Evolutionary conservation across 2,888 invertebrate species (phyloP), one percentile per base, ranked within the genome.

Genomic region (Lasioglossum pauxillum): DNA sequence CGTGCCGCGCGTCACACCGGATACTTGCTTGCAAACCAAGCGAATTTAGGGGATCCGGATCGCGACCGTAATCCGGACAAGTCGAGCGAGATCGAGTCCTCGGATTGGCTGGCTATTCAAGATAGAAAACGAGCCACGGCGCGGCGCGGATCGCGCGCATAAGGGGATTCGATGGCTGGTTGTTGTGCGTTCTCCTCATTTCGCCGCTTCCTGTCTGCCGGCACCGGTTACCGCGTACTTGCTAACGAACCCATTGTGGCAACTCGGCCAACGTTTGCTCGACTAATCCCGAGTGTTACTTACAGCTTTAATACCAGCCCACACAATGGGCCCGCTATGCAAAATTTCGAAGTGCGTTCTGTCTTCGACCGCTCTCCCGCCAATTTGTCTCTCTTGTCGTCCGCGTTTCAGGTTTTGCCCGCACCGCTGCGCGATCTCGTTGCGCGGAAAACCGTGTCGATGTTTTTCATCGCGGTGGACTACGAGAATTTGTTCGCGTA

Each of bases 171-270:
- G 86, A 90, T 80, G 86, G 64, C 74, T 67, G 75, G 72, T 86
- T 89, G 87, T 88, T 90, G 88, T 86, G 89, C 90, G 83, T 87
- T 88, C 84, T 84, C 80, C 84, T 93, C 92, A 90, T 93, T 93
- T 93, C 38, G 91, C 88, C 91, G 91, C 83, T 91, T 91, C 89
- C 88, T 89, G 92, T 90, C 92, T 92, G 92, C 73, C 90, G 49
- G 49, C 49, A 92, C 5, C 89, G 93, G 92, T 94, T 93, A 93
- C 83, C 92, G 12, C 90, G 90, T 90, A 91, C 90, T 93, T 92
- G 92, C 93, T 94, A 94, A 94, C 93, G 94, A 94, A 94, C 92
- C 93, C 91, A 94, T 94, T 94, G 94, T 93, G 93, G 93, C 89
- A 91, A 90, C 92, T 90, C 88, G 90, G 91, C 92, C 92, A 92